Base-by-base conservation (phyloP, 2,113 vertebrate genomes). In the Gymnobelideus leadbeateri region DNA sequence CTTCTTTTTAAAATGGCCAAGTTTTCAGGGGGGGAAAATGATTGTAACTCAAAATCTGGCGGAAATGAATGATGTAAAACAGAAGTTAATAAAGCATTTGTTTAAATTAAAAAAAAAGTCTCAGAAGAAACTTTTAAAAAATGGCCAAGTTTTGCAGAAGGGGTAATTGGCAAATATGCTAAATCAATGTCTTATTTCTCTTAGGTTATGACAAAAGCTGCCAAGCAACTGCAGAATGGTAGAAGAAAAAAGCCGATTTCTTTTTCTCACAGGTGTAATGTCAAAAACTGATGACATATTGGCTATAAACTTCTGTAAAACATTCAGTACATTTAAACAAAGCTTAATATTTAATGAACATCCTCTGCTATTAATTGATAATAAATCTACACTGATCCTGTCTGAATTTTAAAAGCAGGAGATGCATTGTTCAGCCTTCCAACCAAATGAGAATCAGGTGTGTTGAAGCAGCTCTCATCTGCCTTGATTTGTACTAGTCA, bases 321-420 rank as follows among this genome's bases (percentile, higher is more conserved):
- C n/a, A 89, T 92, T 96, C 94, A 97, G 97, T 77, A 43, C 96
- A 96, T 96, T 98, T 97, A 96, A 97, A 90, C 89, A 93, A 89
- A 53, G 91, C 89, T 98, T 96, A 98, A 98, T 98, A 98, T 98
- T 98, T 98, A 94, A 98, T 96, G 97, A 97, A 95, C 94, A 97
- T 97, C 95, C 95, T 97, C 92, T 94, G 94, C 93, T 95, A 98
- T 98, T 97, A 97, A 98, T 97, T 98, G 97, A 97, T 98, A 97
- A 98, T 97, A 97, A 97, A 96, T 94, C 57, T 46, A 96, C 97
- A 55, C 91, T 92, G 84, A 90, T 90, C 46, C 47, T 51, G 43
- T 49, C 25, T 90, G 47, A 90, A 50, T 91, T 97, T 92, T 55
- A 92, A 93, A 92, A 50, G 94, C 93, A 97, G 93, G 84, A 92